Percentiles rank a stretch among this genome's conserved stretches.
Evolutionary conservation across 2,113 vertebrate species (phyloP).

Genomic region (Excalfactoria chinensis): DNA sequence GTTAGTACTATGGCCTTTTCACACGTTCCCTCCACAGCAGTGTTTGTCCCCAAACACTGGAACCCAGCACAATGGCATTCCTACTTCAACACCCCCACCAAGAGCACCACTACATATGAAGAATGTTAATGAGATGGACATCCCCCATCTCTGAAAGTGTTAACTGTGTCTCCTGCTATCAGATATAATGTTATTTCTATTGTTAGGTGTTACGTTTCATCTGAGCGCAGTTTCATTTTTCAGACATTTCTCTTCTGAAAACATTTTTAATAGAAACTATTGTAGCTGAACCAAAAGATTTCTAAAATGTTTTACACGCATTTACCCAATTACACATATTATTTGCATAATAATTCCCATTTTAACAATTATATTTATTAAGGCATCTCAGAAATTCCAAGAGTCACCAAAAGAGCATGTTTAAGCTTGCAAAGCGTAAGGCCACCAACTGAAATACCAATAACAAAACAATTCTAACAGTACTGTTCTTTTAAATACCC

Average conservation of each 20-base stretch:
- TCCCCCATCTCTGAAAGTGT: constrained; percentile 72
- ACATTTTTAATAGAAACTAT: neutral
- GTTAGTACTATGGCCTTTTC: constrained; percentile 83
- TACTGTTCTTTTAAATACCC: neutral
- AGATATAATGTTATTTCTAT: constrained; percentile 36
- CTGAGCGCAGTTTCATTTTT: constrained; percentile 38
- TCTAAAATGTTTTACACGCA: rapidly evolving
- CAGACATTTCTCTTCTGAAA: neutral
- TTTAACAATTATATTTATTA: neutral
- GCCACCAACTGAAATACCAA: neutral
- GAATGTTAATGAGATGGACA: constrained; percentile 84
- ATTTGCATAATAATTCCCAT: neutral
- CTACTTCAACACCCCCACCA: constrained; percentile 81
- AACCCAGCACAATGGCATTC: constrained; percentile 85
- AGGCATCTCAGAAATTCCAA: neutral
- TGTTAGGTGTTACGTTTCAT: constrained; percentile 39
- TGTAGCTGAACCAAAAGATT: neutral
- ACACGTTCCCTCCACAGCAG: constrained; percentile 86
- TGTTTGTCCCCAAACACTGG: constrained; percentile 93
- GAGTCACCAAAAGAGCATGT: neutral
- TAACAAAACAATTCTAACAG: neutral
- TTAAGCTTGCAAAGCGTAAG: neutral
- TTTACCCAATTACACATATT: rapidly evolving
- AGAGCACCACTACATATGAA: constrained; percentile 75
- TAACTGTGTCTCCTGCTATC: constrained; percentile 71